Base-by-base conservation (phyloP, 2,797 vertebrate species). In the Acanthurus leucopareius region DNA sequence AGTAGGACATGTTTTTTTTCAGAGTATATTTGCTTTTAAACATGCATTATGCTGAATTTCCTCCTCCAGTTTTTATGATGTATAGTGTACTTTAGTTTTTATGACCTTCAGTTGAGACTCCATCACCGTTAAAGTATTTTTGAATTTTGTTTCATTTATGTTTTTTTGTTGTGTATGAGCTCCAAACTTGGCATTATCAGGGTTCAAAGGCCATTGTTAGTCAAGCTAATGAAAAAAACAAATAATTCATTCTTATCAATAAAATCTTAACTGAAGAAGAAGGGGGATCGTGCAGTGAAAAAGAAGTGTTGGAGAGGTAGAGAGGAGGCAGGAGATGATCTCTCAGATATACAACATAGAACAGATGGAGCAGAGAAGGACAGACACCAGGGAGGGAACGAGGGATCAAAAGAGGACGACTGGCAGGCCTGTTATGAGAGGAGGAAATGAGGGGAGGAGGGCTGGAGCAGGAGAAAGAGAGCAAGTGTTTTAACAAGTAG, bases 341-440 rank as follows among this genome's bases (percentile, higher is more conserved):
- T 20, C 51, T 72, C 19, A 56, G 32, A 67, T 54, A 69, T 20
- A 62, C 77, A 71, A 56, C 52, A 22, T 51, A 72, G 60, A 82
- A 78, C 82, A 86, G 84, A 84, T 84, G 84, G 87, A 70, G n/a
- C 56, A 61, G 72, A 58, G 64, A 76, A 14, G 47, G 51, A 77
- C 63, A 54, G 74, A 60, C 62, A 66, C 61, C 51, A 28, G 81
- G 73, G 74, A 86, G 61, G 57, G 57, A 80, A 22, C 1, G 4
- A 73, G 69, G 77, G 77, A 85, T 82, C 71, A 76, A 62, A 62
- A 54, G 44, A 73, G 28, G 56, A 63, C 4, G 32, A 71, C 35
- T 69, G 74, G 56, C 48, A 74, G 35, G 66, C 42, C 28, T 53
- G 45, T 67, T 59, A 70, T 57, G 32, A 71, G 64, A 73, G 59